phyloP scores from a whole-genome alignment of 2,797 vertebrate genomes.

The Anguilla megastoma region DNA sequence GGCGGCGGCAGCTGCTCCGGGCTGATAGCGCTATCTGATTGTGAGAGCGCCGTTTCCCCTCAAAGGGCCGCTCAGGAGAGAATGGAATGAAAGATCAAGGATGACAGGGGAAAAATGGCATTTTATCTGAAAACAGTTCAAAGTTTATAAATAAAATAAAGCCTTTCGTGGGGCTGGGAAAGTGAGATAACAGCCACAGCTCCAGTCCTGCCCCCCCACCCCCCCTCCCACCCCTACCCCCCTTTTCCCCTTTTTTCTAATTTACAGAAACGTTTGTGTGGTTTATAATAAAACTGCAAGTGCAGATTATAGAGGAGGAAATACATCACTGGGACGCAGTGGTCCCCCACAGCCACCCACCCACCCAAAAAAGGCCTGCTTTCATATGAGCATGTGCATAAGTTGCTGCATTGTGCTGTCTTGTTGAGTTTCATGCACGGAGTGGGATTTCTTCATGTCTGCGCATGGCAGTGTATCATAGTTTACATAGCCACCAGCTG shows the following conservation, averaged over 20 bases:
- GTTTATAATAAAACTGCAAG: slow-evolving; percentile 66
- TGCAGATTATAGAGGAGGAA: slow-evolving; percentile 64
- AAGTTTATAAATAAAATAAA: slow-evolving; percentile 92
- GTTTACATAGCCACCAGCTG: slow-evolving; percentile 32
- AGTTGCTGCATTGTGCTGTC: slow-evolving; percentile 40
- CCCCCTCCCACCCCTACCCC: slow-evolving; percentile 58
- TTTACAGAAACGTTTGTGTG: slow-evolving; percentile 66
- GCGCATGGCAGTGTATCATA: slow-evolving; percentile 25
- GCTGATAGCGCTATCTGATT: slow-evolving; percentile 83
- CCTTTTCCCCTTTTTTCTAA: slow-evolving; percentile 47
- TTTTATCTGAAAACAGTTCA: slow-evolving; percentile 91
- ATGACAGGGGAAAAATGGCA: slow-evolving; percentile 84
- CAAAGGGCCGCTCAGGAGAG: slow-evolving; percentile 80
- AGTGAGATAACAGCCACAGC: slow-evolving; percentile 81
- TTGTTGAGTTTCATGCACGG: slow-evolving; percentile 36
- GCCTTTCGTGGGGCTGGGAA: slow-evolving; percentile 78
- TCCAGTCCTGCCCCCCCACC: slow-evolving; percentile 58
- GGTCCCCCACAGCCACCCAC: slow-evolving; percentile 10
- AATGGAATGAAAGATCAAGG: slow-evolving; percentile 84
- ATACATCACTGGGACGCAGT: slow-evolving; percentile 45
- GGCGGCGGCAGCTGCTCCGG: slow-evolving; percentile 70
- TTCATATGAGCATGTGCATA: slow-evolving; percentile 4
- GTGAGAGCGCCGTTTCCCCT: slow-evolving; percentile 74
- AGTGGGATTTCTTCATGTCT: slow-evolving; percentile 26
- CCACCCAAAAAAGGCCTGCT: neutral